Evolutionary conservation across 53 echinoderm and acorn worm genomes (phyloP).

Genomic region (Stichopus horrens): DNA sequence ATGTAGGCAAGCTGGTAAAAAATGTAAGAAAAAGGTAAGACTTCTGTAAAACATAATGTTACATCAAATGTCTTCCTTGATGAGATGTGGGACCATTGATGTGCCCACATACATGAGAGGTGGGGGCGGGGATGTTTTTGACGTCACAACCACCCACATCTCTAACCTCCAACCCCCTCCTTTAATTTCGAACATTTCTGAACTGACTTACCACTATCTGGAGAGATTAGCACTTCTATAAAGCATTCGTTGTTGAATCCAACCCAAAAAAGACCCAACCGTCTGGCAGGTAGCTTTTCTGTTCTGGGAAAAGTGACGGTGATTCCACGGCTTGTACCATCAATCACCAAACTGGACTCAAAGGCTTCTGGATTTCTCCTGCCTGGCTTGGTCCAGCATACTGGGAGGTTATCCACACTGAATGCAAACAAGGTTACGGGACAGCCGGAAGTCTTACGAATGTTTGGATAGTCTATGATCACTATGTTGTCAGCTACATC

Average conservation of each 20-base stretch:
- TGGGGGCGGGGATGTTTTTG: no score
- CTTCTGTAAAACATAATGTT: no score
- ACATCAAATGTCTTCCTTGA: no score
- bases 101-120: no score
- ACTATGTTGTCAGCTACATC: conserved; percentile 5
- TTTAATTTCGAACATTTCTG: neutral
- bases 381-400: neutral
- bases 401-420: neutral
- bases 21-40: no score
- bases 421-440: conserved; percentile 3
- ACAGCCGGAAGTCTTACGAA: neutral
- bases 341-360: neutral
- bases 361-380: neutral
- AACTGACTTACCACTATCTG: neutral
- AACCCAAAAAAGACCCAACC: neutral
- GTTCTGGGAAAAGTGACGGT: neutral
- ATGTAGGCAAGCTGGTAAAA: neutral
- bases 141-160: neutral
- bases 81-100: no score
- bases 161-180: neutral
- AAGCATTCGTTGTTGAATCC: neutral
- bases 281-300: neutral
- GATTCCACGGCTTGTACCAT: neutral
- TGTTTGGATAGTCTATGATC: neutral
- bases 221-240: neutral